phyloP scores from a whole-genome alignment of 2,888 invertebrate genomes.

The Penaeus monodon region DNA sequence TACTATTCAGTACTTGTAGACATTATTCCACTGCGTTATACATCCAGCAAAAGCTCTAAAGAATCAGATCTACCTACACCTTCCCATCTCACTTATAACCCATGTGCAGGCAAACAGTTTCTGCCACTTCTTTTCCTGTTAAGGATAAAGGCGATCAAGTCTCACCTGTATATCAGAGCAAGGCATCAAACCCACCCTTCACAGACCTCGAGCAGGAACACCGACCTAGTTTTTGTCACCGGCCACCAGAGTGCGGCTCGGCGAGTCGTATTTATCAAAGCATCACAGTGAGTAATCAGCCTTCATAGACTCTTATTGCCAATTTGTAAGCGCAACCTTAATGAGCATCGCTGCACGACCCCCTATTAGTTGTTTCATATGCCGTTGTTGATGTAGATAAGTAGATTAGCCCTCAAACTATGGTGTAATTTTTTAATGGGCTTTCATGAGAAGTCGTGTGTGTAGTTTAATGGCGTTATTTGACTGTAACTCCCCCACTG shows the following conservation, averaged over 20 bases:
- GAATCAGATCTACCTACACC: slow-evolving; percentile 6
- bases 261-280: slow-evolving; percentile 48
- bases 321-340: slow-evolving; percentile 63
- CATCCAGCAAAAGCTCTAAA: neutral
- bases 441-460: no score
- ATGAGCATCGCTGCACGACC: slow-evolving; percentile 56
- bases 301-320: slow-evolving; percentile 61
- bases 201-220: slow-evolving; percentile 17
- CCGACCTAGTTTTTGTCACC: slow-evolving; percentile 58
- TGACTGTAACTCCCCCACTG: neutral
- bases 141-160: neutral
- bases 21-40: no score
- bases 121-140: slow-evolving; percentile 23
- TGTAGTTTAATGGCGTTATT: no score
- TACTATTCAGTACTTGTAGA: no score
- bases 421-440: slow-evolving; percentile 1
- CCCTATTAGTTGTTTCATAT: slow-evolving; percentile 43
- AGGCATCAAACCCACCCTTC: slow-evolving; percentile 25
- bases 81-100: slow-evolving; percentile 17
- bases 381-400: slow-evolving; percentile 56
- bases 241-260: slow-evolving; percentile 30
- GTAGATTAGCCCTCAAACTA: slow-evolving; percentile 31
- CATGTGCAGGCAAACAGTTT: no score
- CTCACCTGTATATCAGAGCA: slow-evolving; percentile 38
- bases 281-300: slow-evolving; percentile 59